phyloP scores from a whole-genome alignment of 2,888 invertebrate species.

The Incurvaria masculella region DNA sequence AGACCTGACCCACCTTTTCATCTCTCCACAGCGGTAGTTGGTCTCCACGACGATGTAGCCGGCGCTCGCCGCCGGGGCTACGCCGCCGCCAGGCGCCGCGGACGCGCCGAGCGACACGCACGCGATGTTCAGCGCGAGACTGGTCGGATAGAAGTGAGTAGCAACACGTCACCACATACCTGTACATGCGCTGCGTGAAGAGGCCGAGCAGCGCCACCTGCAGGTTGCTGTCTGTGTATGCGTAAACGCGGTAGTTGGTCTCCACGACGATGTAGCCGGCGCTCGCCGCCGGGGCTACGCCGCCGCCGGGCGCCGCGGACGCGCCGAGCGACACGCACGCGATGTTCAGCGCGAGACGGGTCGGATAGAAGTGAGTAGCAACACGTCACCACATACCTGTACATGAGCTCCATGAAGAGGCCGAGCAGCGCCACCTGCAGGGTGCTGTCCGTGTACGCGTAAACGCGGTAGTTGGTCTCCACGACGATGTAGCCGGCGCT shows the following conservation, averaged over 20 bases:
- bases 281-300: constrained; percentile 41
- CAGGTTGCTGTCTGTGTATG: constrained; percentile 89
- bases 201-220: constrained; percentile 91
- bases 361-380: constrained; percentile 97
- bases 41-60: constrained; percentile 96
- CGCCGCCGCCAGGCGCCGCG: constrained; percentile 33
- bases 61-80: constrained; percentile 41
- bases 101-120: constrained; percentile 46
- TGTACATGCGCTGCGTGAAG: constrained; percentile 90
- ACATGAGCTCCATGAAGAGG: constrained; percentile 81
- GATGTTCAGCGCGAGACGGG: constrained; percentile 86
- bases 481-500: constrained; percentile 80
- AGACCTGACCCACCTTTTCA: too few relatives aligned
- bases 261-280: constrained; percentile 89
- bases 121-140: constrained; percentile 83
- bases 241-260: constrained; percentile 84
- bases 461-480: constrained; percentile 84
- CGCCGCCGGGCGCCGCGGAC: constrained; percentile 36
- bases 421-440: constrained; percentile 83
- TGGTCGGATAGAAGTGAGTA: constrained; percentile 97
- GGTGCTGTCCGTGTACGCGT: constrained; percentile 85
- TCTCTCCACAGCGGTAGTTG: too few relatives aligned
- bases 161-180: constrained; percentile 58
- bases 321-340: constrained; percentile 37
- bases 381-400: constrained; percentile 59